Conservation (phyloP, 2,113 vertebrate species). For the Bos javanicus region DNA sequence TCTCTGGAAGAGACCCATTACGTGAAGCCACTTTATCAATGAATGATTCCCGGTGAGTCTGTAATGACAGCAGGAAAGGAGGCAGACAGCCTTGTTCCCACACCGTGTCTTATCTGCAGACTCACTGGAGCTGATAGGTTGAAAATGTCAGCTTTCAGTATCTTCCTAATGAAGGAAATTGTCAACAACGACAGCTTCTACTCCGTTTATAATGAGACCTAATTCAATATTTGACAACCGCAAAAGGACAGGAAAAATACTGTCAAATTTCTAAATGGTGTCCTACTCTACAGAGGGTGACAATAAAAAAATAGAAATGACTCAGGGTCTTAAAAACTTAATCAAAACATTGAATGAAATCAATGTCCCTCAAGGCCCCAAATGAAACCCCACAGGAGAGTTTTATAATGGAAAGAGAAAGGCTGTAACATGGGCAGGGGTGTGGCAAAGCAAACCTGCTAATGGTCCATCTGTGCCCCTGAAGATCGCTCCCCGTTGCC, state of each 20-base stretch:
- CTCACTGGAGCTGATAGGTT: neutral
- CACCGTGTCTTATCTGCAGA: neutral
- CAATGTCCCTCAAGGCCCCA: neutral
- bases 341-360: constrained; percentile 39
- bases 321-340: constrained; percentile 2
- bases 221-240: constrained; percentile 57
- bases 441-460: neutral
- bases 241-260: constrained; percentile 54
- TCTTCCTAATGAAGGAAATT: constrained; percentile 68
- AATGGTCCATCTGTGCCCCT: no score
- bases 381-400: neutral
- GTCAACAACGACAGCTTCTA: constrained; percentile 53
- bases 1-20: constrained; percentile 33
- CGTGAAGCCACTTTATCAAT: constrained; percentile 30
- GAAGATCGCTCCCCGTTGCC: neutral
- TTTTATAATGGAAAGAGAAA: neutral
- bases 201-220: constrained; percentile 53
- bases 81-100: neutral
- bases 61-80: neutral
- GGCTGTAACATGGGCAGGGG: neutral
- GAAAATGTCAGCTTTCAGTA: constrained; percentile 64
- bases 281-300: neutral
- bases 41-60: neutral
- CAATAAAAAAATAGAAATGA: constrained; percentile 1
- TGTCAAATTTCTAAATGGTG: constrained; percentile 28